Percentiles rank a stretch among this genome's conserved stretches.
These are phyloP conservation scores for Eudyptes chrysolophus DNA, from an alignment of 2,113 vertebrate genomes.

Conservation along the genomic window DNA sequence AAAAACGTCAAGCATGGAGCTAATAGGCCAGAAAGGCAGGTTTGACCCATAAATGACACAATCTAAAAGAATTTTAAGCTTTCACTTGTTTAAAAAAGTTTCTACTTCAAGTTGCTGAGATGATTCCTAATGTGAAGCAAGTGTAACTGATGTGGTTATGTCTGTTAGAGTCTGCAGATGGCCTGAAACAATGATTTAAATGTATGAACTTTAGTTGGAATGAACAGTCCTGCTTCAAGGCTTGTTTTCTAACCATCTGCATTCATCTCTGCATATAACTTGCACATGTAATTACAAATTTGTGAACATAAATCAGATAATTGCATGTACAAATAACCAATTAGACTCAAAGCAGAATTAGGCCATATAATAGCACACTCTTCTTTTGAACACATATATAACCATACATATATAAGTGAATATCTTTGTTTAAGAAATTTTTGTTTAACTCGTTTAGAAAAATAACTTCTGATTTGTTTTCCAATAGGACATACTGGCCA, in stretches of 20 bases:
- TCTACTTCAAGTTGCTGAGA: not conserved
- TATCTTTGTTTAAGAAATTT: not conserved
- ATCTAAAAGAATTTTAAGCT: not conserved
- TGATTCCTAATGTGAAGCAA: slow-evolving; percentile 8
- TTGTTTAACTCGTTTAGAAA: not conserved
- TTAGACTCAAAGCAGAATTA: slow-evolving; percentile 23
- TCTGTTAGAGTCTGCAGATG: slow-evolving; percentile 41
- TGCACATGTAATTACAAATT: slow-evolving; percentile 47
- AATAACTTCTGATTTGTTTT: not conserved
- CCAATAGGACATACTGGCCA: not conserved
- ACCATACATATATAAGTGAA: not conserved
- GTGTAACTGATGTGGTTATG: slow-evolving; percentile 28
- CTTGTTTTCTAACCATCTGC: slow-evolving; percentile 56
- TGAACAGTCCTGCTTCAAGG: slow-evolving; percentile 52
- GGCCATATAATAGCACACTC: not conserved
- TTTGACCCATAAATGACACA: not conserved
- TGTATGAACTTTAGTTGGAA: slow-evolving; percentile 54
- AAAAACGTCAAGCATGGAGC: not conserved
- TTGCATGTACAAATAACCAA: slow-evolving; percentile 54
- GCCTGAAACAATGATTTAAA: slow-evolving; percentile 61
- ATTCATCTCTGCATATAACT: slow-evolving; percentile 39
- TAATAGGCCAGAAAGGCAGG: not conserved
- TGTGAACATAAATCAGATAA: slow-evolving; percentile 60
- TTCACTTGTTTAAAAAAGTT: not conserved
- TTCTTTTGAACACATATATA: not conserved